Evolutionary conservation across 1,140 invertebrate species (phyloP), one percentile per base, ranked within the genome.

Genomic region (Phymastichus coffea): DNA sequence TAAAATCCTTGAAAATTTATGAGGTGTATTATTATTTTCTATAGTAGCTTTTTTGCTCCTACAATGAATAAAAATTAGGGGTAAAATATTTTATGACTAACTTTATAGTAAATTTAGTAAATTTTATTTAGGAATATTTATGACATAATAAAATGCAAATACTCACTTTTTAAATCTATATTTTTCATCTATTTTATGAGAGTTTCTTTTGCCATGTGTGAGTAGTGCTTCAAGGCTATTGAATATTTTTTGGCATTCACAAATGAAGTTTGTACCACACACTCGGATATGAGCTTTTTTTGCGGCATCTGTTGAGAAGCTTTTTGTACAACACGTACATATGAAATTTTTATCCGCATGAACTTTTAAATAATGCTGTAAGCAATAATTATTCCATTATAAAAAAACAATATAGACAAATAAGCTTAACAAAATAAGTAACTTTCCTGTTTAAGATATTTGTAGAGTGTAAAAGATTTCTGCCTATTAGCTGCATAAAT

Each of bases 301-400:
- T 3, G 78, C 72, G 41, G 79, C 66, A 63, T 80, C 70, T 0
- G 81, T 83, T 4, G 84, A 75, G 66, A 87, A 87, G 56, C 75
- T 74, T 66, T 85, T 85, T 2, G 76, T 65, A 59, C 86, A 87
- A 20, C 66, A 67, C 4, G 63, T 65, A 65, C 85, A 87, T 10
- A 67, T 64, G 64, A 78, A 81, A 7, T 66, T 79, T 71, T 85
- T 87, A 10, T 79, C 74, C 10, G 83, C 81, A 57, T 87, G 86
- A 8, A 83, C 81, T 70, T 87, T 87, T 40, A 85, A 73, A 61
- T 84, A 87, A 66, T 87, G 86, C 76, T 87, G 73, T 17, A 72
- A n/a, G n/a, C n/a, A n/a, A 75, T 53, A 49, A 51, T 17, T n/a
- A 44, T 30, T n/a, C 7, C 54, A 58, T 37, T 20, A 51, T 1